phyloP scores from a whole-genome alignment of 2,888 invertebrate genomes.

The Melipona bicolor region DNA sequence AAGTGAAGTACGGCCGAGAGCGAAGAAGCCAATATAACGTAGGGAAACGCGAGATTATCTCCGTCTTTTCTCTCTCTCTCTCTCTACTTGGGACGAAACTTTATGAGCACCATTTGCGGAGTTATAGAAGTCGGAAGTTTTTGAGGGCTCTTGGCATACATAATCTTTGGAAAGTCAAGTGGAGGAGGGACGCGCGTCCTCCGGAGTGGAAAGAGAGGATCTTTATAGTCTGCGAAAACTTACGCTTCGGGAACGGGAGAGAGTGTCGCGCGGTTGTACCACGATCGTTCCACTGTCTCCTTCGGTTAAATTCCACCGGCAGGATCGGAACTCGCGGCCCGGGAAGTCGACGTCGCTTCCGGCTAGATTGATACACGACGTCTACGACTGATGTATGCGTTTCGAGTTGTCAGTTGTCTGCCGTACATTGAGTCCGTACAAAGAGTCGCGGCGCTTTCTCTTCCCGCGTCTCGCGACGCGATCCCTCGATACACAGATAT shows the following conservation, averaged over 20 bases:
- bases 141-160: conserved; percentile 42
- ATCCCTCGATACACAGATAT: too few species aligned
- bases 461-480: too few species aligned
- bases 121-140: conserved; percentile 49
- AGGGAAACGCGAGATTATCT: conserved; percentile 42
- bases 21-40: conserved; percentile 46
- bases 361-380: neutral
- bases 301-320: neutral
- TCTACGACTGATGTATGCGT: neutral
- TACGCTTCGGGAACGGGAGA: conserved; percentile 4
- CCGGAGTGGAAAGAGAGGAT: neutral
- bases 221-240: conserved; percentile 23
- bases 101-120: conserved; percentile 48
- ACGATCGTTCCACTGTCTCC: neutral
- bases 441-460: too few species aligned
- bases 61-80: neutral
- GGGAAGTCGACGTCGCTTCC: neutral
- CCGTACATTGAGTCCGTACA: too few species aligned
- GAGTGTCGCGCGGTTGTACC: neutral
- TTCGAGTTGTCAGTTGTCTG: neutral
- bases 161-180: conserved; percentile 43
- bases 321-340: neutral
- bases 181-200: conserved; percentile 1
- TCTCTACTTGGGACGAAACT: conserved; percentile 20
- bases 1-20: conserved; percentile 14